Evolutionary conservation across 2,113 vertebrate genomes (phyloP).

Genomic region (Microtus pennsylvanicus): DNA sequence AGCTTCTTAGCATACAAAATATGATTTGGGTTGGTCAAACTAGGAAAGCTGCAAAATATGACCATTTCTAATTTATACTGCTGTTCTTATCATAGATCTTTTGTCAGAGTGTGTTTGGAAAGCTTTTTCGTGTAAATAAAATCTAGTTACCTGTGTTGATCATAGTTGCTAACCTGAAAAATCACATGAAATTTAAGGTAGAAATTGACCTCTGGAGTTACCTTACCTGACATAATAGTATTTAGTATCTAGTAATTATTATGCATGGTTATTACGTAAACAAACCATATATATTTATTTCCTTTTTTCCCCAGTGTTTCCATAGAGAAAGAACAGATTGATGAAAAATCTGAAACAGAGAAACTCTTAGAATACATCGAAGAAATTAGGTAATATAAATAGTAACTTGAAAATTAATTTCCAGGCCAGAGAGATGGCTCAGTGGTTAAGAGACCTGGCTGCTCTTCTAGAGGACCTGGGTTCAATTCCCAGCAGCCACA

Average conservation of each 20-base stretch:
- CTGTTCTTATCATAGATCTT: neutral
- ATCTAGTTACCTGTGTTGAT: neutral
- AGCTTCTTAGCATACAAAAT: neutral
- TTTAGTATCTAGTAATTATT: neutral
- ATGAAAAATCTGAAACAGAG: constrained; percentile 88
- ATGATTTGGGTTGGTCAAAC: neutral
- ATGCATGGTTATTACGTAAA: neutral
- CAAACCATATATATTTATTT: neutral
- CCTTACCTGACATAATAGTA: neutral
- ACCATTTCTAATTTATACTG: neutral
- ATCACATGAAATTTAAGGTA: neutral
- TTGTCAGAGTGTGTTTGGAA: constrained; percentile 35
- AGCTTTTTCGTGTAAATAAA: neutral
- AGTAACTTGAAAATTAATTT: constrained; percentile 17
- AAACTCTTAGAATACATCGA: constrained; percentile 87
- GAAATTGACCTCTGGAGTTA: neutral
- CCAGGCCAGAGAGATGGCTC: neutral
- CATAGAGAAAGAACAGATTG: constrained; percentile 82
- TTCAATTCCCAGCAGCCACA: neutral
- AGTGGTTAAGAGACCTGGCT: neutral
- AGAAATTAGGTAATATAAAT: constrained; percentile 89
- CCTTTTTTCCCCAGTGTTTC: constrained; percentile 77
- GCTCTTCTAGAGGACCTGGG: neutral
- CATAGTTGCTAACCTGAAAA: neutral
- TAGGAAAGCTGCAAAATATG: neutral